Conservation (phyloP, 2,797 vertebrate species). For the Chelon auratus region DNA sequence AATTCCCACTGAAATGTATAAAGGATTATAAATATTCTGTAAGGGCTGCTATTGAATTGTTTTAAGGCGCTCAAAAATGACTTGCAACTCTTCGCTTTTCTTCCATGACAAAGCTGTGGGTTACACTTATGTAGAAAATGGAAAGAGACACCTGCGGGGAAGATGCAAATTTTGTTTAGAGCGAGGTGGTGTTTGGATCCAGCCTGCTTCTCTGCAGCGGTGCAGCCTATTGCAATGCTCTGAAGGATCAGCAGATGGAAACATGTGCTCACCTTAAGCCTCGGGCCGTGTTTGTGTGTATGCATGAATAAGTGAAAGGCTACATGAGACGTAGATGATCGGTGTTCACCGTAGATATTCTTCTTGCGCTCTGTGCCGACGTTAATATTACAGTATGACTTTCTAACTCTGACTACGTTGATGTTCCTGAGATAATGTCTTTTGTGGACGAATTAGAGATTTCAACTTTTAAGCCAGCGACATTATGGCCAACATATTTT, state of each 20-base stretch:
- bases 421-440: not conserved
- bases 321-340: not conserved
- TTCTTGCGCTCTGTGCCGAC: not conserved
- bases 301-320: slow-evolving; percentile 1
- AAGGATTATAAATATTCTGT: not conserved
- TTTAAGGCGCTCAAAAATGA: not conserved
- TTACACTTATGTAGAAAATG: slow-evolving; percentile 4
- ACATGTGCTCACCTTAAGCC: slow-evolving; percentile 41
- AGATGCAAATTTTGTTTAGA: no score
- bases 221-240: slow-evolving; percentile 54
- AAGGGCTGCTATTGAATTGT: slow-evolving; percentile 2
- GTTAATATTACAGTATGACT: not conserved
- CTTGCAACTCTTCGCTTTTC: not conserved
- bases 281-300: slow-evolving; percentile 1
- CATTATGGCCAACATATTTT: no score
- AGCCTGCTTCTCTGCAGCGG: slow-evolving; percentile 8
- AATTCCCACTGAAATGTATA: not conserved
- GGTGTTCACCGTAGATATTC: not conserved
- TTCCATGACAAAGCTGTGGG: slow-evolving; percentile 9
- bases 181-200: slow-evolving; percentile 5
- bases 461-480: not conserved
- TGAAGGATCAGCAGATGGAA: slow-evolving; percentile 73
- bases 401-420: not conserved
- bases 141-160: not conserved
- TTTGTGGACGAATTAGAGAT: not conserved